Conservation (phyloP, 1,140 invertebrate species). For the Adoxophyes honmai region DNA sequence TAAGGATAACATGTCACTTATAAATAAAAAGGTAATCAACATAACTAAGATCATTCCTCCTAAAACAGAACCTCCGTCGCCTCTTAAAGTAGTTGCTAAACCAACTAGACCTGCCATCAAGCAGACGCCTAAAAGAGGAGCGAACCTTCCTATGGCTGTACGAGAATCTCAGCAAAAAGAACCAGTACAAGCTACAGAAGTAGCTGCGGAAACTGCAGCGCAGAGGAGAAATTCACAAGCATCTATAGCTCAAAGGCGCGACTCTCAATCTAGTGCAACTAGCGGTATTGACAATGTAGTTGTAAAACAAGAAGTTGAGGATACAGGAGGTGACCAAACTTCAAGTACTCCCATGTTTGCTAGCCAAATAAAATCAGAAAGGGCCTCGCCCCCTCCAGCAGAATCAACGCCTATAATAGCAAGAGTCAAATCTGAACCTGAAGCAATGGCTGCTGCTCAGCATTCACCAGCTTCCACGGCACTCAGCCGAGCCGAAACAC, state of each 20-base stretch:
- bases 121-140: slow-evolving; percentile 60
- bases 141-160: slow-evolving; percentile 29
- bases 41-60: slow-evolving; percentile 1
- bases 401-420: slow-evolving; percentile 50
- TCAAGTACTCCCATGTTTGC: slow-evolving; percentile 45
- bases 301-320: slow-evolving; percentile 55
- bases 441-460: slow-evolving; percentile 14
- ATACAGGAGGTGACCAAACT: slow-evolving; percentile 25
- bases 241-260: slow-evolving; percentile 21
- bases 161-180: slow-evolving; percentile 26
- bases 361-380: slow-evolving; percentile 56
- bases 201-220: slow-evolving; percentile 22
- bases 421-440: slow-evolving; percentile 53
- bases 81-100: slow-evolving; percentile 16
- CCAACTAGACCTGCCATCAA: slow-evolving; percentile 48
- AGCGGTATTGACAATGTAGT: slow-evolving; percentile 45
- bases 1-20: background rate
- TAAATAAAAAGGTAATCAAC: slow-evolving; percentile 8
- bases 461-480: background rate
- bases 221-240: slow-evolving; percentile 33
- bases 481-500: slow-evolving; percentile 13
- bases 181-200: slow-evolving; percentile 11
- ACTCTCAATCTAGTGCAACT: slow-evolving; percentile 26
- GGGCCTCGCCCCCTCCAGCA: slow-evolving; percentile 40
- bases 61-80: slow-evolving; percentile 25